A percentile compares a stretch with the other conserved stretches of the same genome.
These are phyloP conservation scores for Istiophorus platypterus DNA, from an alignment of 2,113 vertebrate species.

Conservation along the genomic window DNA sequence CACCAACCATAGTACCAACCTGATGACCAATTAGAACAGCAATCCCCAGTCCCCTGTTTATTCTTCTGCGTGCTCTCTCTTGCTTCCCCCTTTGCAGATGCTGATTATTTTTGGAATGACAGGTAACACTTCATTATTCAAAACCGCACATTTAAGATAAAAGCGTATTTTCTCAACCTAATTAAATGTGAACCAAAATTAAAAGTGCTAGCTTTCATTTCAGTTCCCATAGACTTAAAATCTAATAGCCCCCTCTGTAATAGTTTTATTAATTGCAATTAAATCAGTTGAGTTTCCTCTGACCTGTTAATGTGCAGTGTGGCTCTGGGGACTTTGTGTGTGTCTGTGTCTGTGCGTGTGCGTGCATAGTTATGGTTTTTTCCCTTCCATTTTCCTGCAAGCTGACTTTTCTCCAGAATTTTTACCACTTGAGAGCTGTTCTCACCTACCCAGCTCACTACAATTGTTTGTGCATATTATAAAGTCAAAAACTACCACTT, in stretches of 20 bases:
- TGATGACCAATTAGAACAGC: slow-evolving; percentile 81
- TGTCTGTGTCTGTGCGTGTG: neutral
- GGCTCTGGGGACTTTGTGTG: slow-evolving; percentile 31
- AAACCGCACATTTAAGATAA: slow-evolving; percentile 66
- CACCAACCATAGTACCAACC: slow-evolving; percentile 44
- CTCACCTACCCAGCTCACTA: slow-evolving; percentile 29
- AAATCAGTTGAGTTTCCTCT: slow-evolving; percentile 37
- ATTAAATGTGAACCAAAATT: slow-evolving; percentile 68
- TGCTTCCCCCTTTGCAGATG: slow-evolving; percentile 55
- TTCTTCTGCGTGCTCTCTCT: slow-evolving; percentile 59
- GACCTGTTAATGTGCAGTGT: slow-evolving; percentile 44
- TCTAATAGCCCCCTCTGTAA: slow-evolving; percentile 42
- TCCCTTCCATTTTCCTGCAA: slow-evolving; percentile 14
- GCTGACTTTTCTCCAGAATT: slow-evolving; percentile 39
- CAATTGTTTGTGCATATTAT: slow-evolving; percentile 32
- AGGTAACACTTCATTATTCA: slow-evolving; percentile 77
- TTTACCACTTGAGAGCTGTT: slow-evolving; percentile 37
- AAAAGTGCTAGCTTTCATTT: slow-evolving; percentile 64
- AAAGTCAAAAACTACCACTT: slow-evolving; percentile 38
- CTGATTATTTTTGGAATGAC: slow-evolving; percentile 74
- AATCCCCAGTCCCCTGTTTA: slow-evolving; percentile 58
- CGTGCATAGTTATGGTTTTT: slow-evolving; percentile 22
- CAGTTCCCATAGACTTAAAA: slow-evolving; percentile 46
- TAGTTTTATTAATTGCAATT: slow-evolving; percentile 68
- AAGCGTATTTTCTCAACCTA: slow-evolving; percentile 68